phyloP scores from a whole-genome alignment of 1,140 invertebrate genomes.

The Tetramorium simillimum region DNA sequence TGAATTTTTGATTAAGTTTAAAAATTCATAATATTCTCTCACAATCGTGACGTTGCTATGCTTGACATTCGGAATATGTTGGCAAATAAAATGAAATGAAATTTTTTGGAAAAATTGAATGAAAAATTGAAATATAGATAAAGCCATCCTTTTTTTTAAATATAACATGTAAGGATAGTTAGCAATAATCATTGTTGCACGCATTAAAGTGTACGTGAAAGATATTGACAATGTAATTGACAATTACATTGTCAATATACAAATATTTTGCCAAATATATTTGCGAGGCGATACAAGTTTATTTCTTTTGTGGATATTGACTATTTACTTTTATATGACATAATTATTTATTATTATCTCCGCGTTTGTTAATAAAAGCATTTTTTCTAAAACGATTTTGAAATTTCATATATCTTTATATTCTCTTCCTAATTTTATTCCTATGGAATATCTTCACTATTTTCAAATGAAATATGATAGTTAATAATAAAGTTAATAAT shows the following conservation, averaged over 20 bases:
- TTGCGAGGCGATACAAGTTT: background rate
- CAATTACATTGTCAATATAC: background rate
- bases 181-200: background rate
- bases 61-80: background rate
- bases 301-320: background rate
- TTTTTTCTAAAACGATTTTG: slow-evolving; percentile 50
- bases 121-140: background rate
- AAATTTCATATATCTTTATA: background rate
- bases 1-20: slow-evolving; percentile 23
- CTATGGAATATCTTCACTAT: background rate
- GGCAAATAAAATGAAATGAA: background rate
- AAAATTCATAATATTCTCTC: background rate
- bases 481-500: no score
- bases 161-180: slow-evolving; percentile 18
- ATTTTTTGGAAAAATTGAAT: background rate
- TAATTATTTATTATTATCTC: slow-evolving; percentile 74
- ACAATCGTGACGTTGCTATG: background rate
- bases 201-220: background rate
- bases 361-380: slow-evolving; percentile 79
- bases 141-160: background rate
- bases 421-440: background rate
- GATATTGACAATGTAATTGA: background rate
- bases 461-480: background rate
- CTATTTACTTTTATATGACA: slow-evolving; percentile 71
- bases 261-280: background rate